Evolutionary conservation across 2,888 invertebrate genomes (phyloP).

Genomic region (Horisme vitalbata): DNA sequence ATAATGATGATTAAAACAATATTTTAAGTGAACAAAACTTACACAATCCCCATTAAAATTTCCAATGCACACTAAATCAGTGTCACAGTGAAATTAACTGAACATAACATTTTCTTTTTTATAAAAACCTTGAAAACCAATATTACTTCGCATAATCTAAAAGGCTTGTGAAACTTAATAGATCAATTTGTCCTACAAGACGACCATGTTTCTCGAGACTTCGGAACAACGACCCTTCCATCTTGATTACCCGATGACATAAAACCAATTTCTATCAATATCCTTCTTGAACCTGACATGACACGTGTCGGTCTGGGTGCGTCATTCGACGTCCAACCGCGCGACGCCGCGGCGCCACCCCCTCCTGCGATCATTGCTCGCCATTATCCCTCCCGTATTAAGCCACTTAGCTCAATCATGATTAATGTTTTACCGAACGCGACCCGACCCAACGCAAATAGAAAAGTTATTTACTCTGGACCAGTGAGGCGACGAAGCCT

Average conservation of each 20-base stretch:
- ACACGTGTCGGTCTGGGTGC: conserved; percentile 42
- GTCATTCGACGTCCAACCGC: conserved; percentile 61
- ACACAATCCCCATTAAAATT: no score
- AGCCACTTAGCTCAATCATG: conserved; percentile 84
- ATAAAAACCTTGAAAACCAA: no score
- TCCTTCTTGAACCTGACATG: conserved; percentile 9
- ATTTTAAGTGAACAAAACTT: no score
- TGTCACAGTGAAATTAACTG: no score
- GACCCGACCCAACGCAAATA: conserved; percentile 75
- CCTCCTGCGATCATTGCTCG: conserved; percentile 77
- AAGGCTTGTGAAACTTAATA: no score
- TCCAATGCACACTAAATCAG: no score
- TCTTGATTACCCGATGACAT: conserved; percentile 10
- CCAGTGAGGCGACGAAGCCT: conserved; percentile 25
- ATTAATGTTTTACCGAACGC: conserved; percentile 81
- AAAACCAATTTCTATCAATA: conserved; percentile 18
- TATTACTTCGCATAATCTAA: no score
- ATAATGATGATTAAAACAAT: no score
- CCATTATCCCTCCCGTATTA: conserved; percentile 81
- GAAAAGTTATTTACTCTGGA: conserved; percentile 78
- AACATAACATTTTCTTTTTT: no score
- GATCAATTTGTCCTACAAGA: no score
- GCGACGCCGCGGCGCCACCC: conserved; percentile 73
- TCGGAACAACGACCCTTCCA: conserved; percentile 3
- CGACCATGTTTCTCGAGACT: neutral